These are phyloP conservation scores for Pollenia labialis DNA, from an alignment of 2,888 invertebrate species.

Conservation along the genomic window DNA sequence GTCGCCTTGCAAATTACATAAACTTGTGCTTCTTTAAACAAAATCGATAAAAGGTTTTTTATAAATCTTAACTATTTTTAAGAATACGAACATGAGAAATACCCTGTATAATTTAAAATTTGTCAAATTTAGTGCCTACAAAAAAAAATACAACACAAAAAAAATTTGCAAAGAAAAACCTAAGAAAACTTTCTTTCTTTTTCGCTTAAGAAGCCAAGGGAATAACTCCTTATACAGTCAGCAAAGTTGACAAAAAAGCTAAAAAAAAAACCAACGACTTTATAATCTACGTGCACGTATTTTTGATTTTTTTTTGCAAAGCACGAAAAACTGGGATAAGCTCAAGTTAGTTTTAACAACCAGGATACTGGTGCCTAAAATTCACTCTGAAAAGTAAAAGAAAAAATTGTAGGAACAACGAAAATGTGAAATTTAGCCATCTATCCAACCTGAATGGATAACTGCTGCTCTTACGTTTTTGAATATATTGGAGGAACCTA, in stretches of 20 bases:
- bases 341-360: neutral
- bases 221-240: neutral
- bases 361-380: slow-evolving; percentile 12
- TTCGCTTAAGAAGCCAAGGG: neutral
- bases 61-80: too few relatives aligned
- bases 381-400: neutral
- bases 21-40: too few relatives aligned
- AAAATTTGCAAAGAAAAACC: neutral
- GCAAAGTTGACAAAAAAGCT: neutral
- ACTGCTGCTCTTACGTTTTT: slow-evolving; percentile 33
- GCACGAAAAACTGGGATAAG: neutral
- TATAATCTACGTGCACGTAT: slow-evolving; percentile 24
- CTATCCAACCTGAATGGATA: slow-evolving; percentile 6
- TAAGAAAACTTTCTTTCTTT: too few relatives aligned
- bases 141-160: neutral
- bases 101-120: neutral
- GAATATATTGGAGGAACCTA: slow-evolving; percentile 67
- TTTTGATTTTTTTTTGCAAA: slow-evolving; percentile 9
- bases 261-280: neutral
- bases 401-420: neutral
- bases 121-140: neutral
- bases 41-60: too few relatives aligned
- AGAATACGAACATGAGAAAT: too few relatives aligned
- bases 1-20: too few relatives aligned
- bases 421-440: slow-evolving; percentile 44